Evolutionary conservation across 2,888 invertebrate genomes (phyloP), one percentile per base, ranked within the genome.

Genomic region (Pomacea canaliculata): DNA sequence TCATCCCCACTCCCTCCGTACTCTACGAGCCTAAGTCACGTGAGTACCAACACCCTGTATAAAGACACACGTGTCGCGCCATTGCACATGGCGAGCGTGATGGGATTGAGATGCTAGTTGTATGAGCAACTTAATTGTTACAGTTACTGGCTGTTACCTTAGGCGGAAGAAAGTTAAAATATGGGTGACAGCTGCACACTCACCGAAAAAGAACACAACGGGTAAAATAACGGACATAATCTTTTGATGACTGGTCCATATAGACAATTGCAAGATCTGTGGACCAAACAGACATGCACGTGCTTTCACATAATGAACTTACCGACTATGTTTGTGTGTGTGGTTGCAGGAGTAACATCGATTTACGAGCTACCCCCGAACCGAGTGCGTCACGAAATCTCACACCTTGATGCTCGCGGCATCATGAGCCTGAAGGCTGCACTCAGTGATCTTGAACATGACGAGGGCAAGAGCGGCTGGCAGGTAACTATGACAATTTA

Each of bases 381-480:
- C 73, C 71, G 72, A 10, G 71, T 83, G n/a, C 76, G 83, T 13
- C 77, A 77, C 56, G 76, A 80, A 49, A 37, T 83, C 23, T 37
- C 63, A 3, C 16, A 59, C 7, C 72, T 83, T 37, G 70, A 60
- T 13, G 80, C 79, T 49, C 75, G 81, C 59, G 83, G 79, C 72
- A 63, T 80, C 37, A 74, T 75, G 71, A 81, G 78, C 69, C 72
- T 83, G 12, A 78, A 78, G 77, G 73, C 78, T 7, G 81, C 82
- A 16, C 77, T 82, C 10, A 56, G 65, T 1, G 71, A 80, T 7
- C 71, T 82, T 63, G 79, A 82, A 63, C 66, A 68, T 2, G 82
- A 82, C 65, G 23, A 76, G 0, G 23, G 72, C 37, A 68, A 73
- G 9, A 70, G 76, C 67, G 81, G 82, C n/a, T 79, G 76, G 73